These are phyloP conservation scores for Misgurnus mizolepis DNA, from an alignment of 2,113 vertebrate species.

Conservation along the genomic window DNA sequence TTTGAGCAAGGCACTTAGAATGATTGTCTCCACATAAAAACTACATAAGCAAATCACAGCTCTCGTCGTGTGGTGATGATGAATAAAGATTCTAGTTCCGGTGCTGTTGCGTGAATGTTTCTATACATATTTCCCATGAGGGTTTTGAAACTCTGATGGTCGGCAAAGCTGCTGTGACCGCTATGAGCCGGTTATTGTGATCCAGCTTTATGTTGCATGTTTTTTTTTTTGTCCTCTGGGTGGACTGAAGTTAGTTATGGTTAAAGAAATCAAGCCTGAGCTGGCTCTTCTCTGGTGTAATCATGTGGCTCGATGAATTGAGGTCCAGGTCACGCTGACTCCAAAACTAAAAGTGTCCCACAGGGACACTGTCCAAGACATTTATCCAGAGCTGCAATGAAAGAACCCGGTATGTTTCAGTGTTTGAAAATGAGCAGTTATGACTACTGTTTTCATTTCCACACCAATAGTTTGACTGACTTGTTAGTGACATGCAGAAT, in stretches of 20 bases:
- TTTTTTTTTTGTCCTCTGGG: constrained; percentile 30
- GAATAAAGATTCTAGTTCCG: too few relatives aligned
- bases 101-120: too few relatives aligned
- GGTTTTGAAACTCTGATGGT: neutral
- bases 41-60: too few relatives aligned
- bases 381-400: neutral
- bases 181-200: neutral
- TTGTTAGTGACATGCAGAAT: neutral
- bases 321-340: constrained; percentile 44
- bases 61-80: too few relatives aligned
- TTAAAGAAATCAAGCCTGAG: constrained; percentile 16
- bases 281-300: constrained; percentile 43
- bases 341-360: constrained; percentile 47
- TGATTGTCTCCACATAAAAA: too few relatives aligned
- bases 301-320: constrained; percentile 49
- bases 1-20: too few relatives aligned
- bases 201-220: constrained; percentile 4
- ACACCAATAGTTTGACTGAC: neutral
- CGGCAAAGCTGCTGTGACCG: neutral
- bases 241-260: constrained; percentile 36
- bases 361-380: constrained; percentile 29
- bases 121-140: too few relatives aligned
- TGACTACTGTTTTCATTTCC: neutral
- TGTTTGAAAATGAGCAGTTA: neutral
- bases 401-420: neutral